Base-by-base conservation (phyloP, 2,113 vertebrate species). In the Nycticorax nycticorax region DNA sequence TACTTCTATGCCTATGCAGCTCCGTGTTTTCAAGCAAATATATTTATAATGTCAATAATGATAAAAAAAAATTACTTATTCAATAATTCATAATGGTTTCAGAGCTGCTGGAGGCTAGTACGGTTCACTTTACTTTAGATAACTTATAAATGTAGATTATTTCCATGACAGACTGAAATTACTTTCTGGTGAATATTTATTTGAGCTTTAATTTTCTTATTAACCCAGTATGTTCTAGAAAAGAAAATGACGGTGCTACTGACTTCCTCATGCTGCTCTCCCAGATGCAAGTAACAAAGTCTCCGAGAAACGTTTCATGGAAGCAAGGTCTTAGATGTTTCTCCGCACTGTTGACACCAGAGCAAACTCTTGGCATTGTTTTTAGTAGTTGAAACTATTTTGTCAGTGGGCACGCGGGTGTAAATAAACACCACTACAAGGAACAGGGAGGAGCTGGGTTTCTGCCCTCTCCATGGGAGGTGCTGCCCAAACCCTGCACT, bases 1-100 rank as follows among this genome's bases (percentile, higher is more conserved):
- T 96, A 84, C 47, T 96, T 93, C 79, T 60, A 52, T 88, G 87
- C 45, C 83, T 85, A 69, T 72, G 64, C 86, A 89, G 37, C 66
- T 91, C 53, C 5, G 10, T 85, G 73, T 96, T 95, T 95, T 94
- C 76, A 94, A 93, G 88, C 3, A 97, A 94, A 97, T 93, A 92
- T 92, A 91, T 92, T 92, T 87, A 92, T 92, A 92, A 84, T 96
- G 95, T 95, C 91, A 95, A 95, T 97, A 96, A 77, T 14, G 1
- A 84, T 93, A 67, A 93, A 88, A 86, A 91, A 86, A 87, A n/a
- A 94, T 97, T 16, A 86, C 93, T 95, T 96, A 87, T 91, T 96
- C 93, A 95, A 76, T 97, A 95, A 91, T 89, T 97, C 83, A 78
- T 95, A 91, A 95, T 94, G 83, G 85, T 92, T 94, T 89, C 86